phyloP scores from a whole-genome alignment of 2,888 invertebrate species.

The Clepsis dumicolana region DNA sequence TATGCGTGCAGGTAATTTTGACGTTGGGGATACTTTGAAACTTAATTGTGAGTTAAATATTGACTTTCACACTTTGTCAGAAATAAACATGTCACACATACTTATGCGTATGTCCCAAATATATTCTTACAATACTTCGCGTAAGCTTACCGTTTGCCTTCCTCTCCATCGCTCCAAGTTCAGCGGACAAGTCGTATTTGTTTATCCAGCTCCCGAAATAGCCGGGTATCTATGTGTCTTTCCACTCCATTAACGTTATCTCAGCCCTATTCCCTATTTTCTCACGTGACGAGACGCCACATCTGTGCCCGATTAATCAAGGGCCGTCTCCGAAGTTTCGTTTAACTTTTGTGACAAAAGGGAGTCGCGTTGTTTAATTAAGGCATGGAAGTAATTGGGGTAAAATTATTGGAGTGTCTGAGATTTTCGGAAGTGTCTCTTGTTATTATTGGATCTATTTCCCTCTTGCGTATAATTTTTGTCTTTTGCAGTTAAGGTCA shows the following conservation, averaged over 20 bases:
- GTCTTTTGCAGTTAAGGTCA: not conserved
- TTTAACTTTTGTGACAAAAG: slow-evolving; percentile 40
- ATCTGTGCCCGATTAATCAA: slow-evolving; percentile 77
- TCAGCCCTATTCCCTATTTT: slow-evolving; percentile 65
- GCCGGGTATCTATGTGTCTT: slow-evolving; percentile 52
- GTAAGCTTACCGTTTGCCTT: not conserved
- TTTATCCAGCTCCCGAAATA: slow-evolving; percentile 39
- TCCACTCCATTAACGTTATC: slow-evolving; percentile 59
- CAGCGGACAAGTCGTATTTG: slow-evolving; percentile 22
- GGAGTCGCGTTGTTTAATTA: slow-evolving; percentile 26
- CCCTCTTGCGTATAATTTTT: not conserved
- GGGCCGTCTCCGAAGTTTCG: slow-evolving; percentile 44
- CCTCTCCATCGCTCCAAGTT: slow-evolving; percentile 11
- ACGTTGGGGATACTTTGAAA: not conserved
- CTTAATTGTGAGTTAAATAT: not conserved
- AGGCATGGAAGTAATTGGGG: slow-evolving; percentile 29
- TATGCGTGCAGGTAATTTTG: too few species aligned
- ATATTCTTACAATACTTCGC: not conserved
- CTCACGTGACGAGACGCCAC: slow-evolving; percentile 70
- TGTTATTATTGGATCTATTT: slow-evolving; percentile 2
- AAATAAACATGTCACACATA: not conserved
- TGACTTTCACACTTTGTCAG: not conserved
- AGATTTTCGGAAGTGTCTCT: not conserved
- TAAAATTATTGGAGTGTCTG: slow-evolving; percentile 31
- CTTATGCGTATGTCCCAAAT: not conserved